Evolutionary conservation across 2,888 invertebrate genomes (phyloP), one percentile per base, ranked within the genome.

Genomic region (Cistogaster globosa): DNA sequence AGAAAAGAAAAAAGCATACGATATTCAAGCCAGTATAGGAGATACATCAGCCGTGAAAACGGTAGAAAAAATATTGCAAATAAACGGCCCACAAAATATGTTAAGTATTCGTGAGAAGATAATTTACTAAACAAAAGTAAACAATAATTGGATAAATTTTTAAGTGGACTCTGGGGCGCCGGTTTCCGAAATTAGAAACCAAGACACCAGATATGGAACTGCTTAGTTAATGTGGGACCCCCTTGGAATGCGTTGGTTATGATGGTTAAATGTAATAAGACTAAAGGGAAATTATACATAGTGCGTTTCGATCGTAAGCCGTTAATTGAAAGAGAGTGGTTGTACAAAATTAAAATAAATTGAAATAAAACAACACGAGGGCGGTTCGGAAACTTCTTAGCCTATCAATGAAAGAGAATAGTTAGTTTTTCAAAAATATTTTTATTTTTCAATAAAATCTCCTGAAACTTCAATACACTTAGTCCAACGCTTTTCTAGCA

Each of bases 261-360:
- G 18, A 4, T 26, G 26, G 2, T 2, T 26, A 26, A 26, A 74
- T 53, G 6, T 26, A 72, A 55, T 60, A 36, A 48, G 1, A 55
- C 36, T 12, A 57, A 48, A 0, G 75, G 68, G 9, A 87, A 55
- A 57, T 57, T 57, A 53, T 86, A 86, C 45, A 81, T 87, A 11
- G 83, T 79, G 26, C 26, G 26, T 26, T 26, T 4, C 26, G 26
- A 26, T 26, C 26, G 26, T 26, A 2, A 26, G 26, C 26, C 26
- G 26, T 26, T 26, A 26, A 26, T 51, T 8, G 18, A 77, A 82
- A 55, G 82, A 83, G 82, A 62, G 42, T 62, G 62, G 62, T 22
- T 85, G 18, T 65, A 65, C 6, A 48, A 57, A 32, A 32, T 84
- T 20, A 77, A 76, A 51, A 51, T 85, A 26, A 75, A 84, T 67